These are phyloP conservation scores for Gymnocheta viridis DNA, from an alignment of 2,888 invertebrate species.

Conservation along the genomic window DNA sequence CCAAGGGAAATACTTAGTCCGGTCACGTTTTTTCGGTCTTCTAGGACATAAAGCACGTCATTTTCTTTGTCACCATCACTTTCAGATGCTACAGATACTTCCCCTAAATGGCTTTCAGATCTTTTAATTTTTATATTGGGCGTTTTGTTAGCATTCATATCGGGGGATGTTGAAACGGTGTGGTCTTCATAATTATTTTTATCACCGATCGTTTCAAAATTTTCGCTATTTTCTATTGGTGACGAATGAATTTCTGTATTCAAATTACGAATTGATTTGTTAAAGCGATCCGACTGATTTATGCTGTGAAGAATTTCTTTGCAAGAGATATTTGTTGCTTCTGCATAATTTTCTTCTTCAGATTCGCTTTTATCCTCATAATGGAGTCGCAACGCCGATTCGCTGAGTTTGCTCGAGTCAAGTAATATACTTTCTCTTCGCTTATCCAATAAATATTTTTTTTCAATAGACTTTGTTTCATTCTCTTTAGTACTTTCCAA, in stretches of 20 bases:
- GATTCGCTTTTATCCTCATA: conserved; percentile 17
- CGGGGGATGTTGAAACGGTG: neutral
- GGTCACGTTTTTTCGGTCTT: neutral
- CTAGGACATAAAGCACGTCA: neutral
- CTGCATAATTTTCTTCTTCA: neutral
- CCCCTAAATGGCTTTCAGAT: conserved; percentile 4
- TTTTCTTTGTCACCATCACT: conserved; percentile 55
- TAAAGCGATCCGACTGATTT: conserved; percentile 69
- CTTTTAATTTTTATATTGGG: neutral
- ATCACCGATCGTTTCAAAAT: neutral
- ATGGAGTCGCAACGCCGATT: conserved; percentile 65
- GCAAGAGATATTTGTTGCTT: conserved; percentile 55
- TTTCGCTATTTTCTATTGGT: neutral
- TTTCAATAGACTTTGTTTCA: neutral
- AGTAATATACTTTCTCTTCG: conserved; percentile 22
- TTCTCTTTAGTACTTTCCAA: too few species aligned
- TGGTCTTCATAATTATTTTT: neutral
- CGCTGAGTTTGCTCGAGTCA: conserved; percentile 68
- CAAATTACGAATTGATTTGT: conserved; percentile 70
- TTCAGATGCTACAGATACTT: conserved; percentile 11
- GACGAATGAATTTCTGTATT: conserved; percentile 47
- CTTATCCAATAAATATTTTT: neutral
- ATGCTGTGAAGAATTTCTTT: conserved; percentile 59
- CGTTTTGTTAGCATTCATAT: neutral
- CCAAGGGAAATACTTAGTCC: conserved; percentile 70